phyloP scores from a whole-genome alignment of 2,113 vertebrate species.

The Bos javanicus region DNA sequence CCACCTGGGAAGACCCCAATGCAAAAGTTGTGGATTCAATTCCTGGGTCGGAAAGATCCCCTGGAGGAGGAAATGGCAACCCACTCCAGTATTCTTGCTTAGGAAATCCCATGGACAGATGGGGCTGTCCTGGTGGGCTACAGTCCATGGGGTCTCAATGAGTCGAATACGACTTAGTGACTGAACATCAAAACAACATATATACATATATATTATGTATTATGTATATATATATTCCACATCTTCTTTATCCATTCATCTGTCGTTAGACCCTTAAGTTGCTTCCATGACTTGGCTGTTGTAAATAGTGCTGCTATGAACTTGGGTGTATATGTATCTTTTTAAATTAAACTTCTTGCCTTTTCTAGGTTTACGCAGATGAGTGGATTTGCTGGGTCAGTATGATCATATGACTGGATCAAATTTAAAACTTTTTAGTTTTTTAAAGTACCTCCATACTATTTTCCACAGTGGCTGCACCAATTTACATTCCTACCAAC shows the following conservation, averaged over 20 bases:
- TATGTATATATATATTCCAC: neutral
- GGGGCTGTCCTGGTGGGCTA: neutral
- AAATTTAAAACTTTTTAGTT: neutral
- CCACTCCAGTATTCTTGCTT: neutral
- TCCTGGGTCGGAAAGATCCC: neutral
- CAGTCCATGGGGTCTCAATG: neutral
- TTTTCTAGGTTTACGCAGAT: neutral
- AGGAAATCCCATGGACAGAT: neutral
- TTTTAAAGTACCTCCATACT: neutral
- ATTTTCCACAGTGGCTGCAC: neutral
- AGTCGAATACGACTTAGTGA: neutral
- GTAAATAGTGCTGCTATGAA: neutral
- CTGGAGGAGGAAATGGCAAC: neutral
- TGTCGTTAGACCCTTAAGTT: neutral
- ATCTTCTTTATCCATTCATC: neutral
- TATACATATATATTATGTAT: neutral
- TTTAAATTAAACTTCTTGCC: neutral
- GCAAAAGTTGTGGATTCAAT: neutral
- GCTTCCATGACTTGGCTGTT: neutral
- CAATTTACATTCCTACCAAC: neutral
- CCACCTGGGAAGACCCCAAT: neutral
- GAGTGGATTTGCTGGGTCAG: neutral
- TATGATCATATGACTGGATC: neutral
- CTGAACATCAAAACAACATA: neutral
- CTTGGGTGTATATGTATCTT: neutral